Evolutionary conservation across 2,113 vertebrate species (phyloP).

Genomic region (Nothobranchius furzeri): DNA sequence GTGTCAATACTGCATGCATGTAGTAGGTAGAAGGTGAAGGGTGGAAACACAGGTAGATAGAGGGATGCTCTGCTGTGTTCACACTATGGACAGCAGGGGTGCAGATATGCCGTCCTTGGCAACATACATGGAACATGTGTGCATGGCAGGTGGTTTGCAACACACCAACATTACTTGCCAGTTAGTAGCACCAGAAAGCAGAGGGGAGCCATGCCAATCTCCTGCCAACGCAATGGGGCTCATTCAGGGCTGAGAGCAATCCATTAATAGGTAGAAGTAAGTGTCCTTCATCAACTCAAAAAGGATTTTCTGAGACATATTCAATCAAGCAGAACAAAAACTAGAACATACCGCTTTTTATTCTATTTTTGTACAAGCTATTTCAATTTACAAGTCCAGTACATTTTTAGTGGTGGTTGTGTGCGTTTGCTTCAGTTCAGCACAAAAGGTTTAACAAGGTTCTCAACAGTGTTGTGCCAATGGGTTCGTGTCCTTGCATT

Average conservation of each 20-base stretch:
- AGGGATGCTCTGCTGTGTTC: constrained; percentile 70
- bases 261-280: constrained; percentile 17
- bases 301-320: constrained; percentile 14
- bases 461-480: neutral
- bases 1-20: constrained; percentile 26
- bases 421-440: neutral
- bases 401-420: neutral
- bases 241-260: constrained; percentile 43
- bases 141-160: constrained; percentile 60
- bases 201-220: constrained; percentile 67
- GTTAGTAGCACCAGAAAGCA: constrained; percentile 64
- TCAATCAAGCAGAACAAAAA: constrained; percentile 12
- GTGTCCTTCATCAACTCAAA: constrained; percentile 51
- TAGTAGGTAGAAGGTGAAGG: constrained; percentile 16
- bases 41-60: constrained; percentile 60
- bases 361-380: neutral
- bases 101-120: constrained; percentile 78
- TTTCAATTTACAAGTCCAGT: constrained; percentile 2
- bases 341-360: neutral
- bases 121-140: constrained; percentile 80
- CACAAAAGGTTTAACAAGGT: constrained; percentile 16
- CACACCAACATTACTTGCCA: constrained; percentile 64
- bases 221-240: constrained; percentile 55
- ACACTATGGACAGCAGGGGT: constrained; percentile 69
- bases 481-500: constrained; percentile 43